Evolutionary conservation across 2,888 invertebrate genomes (phyloP).

Genomic region (Acrobasis repandana): DNA sequence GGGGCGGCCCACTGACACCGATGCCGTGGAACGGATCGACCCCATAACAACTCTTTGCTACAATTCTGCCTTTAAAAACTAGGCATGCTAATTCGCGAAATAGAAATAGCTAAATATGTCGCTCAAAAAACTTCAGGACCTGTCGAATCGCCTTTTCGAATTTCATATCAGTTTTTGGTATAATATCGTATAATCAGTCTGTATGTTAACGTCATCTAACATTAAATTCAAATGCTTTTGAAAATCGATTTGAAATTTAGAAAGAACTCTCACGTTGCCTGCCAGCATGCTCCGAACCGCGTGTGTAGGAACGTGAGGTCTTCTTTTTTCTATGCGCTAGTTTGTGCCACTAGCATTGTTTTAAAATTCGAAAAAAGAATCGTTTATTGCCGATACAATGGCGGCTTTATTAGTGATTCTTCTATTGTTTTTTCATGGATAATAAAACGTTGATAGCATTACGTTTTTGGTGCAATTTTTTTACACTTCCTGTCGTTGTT

Average conservation of each 20-base stretch:
- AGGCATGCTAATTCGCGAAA: conserved; percentile 6
- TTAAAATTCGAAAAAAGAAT: conserved; percentile 53
- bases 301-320: conserved; percentile 62
- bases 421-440: conserved; percentile 68
- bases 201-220: conserved; percentile 41
- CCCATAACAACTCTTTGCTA: conserved; percentile 40
- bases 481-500: conserved; percentile 66
- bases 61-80: conserved; percentile 1
- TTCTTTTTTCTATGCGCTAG: conserved; percentile 51
- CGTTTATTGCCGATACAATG: conserved; percentile 59
- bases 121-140: conserved; percentile 43
- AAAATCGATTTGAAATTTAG: conserved; percentile 52
- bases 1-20: conserved; percentile 77
- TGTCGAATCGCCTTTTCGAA: conserved; percentile 49
- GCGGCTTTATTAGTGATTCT: conserved; percentile 61
- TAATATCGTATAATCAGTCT: conserved; percentile 48
- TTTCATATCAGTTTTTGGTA: conserved; percentile 48
- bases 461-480: conserved; percentile 50
- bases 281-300: conserved; percentile 35
- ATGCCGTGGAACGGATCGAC: conserved; percentile 56
- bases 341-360: conserved; percentile 49
- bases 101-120: conserved; percentile 34
- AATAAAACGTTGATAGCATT: conserved; percentile 58
- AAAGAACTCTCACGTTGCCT: conserved; percentile 57
- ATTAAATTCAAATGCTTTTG: conserved; percentile 47